Percentiles rank a stretch among this genome's conserved stretches.
phyloP scores from a whole-genome alignment of 2,888 invertebrate genomes.

The Drosophila paucipuncta region DNA sequence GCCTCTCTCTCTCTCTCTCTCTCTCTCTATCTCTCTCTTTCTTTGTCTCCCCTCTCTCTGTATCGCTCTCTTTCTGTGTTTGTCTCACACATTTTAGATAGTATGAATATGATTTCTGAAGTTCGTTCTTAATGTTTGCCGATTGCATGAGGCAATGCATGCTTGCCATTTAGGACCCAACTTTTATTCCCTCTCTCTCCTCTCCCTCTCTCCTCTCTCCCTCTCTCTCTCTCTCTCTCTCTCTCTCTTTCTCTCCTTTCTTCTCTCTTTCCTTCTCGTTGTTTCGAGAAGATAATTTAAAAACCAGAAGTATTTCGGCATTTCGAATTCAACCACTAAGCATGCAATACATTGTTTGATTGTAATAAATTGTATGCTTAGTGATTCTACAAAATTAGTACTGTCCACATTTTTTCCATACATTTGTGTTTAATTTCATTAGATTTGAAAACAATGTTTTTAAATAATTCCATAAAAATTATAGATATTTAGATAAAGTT shows the following conservation, averaged over 20 bases:
- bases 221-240: not conserved
- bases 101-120: constrained; percentile 35
- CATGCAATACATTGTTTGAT: not conserved
- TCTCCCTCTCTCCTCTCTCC: not conserved
- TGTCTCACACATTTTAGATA: constrained; percentile 21
- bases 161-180: constrained; percentile 15
- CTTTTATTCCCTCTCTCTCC: not conserved
- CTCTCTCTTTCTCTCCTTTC: not conserved
- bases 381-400: not conserved
- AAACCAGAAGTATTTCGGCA: not conserved
- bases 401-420: not conserved
- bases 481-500: not conserved
- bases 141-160: constrained; percentile 51
- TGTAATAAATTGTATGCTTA: not conserved
- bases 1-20: constrained; percentile 18
- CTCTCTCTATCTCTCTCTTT: constrained; percentile 16
- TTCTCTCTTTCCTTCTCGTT: not conserved
- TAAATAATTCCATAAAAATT: not conserved
- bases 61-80: constrained; percentile 13
- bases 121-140: constrained; percentile 52
- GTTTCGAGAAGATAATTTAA: not conserved
- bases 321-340: not conserved
- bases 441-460: not conserved
- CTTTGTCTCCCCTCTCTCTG: constrained; percentile 5
- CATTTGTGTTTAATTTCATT: not conserved